A percentile compares a stretch with the other conserved stretches of the same genome.
phyloP scores from a whole-genome alignment of 2,797 vertebrate species.

The Lateolabrax maculatus region DNA sequence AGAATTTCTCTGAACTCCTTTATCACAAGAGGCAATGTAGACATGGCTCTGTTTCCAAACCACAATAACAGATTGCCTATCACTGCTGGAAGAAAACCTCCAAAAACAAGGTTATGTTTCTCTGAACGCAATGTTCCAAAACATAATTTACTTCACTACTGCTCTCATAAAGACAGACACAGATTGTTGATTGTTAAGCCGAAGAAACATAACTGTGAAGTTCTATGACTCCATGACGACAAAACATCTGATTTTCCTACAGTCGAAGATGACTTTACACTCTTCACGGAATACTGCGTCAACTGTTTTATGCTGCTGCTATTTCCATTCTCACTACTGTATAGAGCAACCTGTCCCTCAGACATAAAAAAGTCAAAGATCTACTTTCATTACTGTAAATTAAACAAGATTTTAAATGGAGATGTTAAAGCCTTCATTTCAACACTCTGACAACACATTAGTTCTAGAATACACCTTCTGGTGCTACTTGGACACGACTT shows the following conservation, averaged over 20 bases:
- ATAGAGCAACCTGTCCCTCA: conserved; percentile 7
- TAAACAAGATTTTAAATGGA: conserved; percentile 18
- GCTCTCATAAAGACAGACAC: conserved; percentile 40
- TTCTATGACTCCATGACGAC: conserved; percentile 12
- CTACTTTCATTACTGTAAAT: conserved; percentile 20
- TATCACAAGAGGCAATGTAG: conserved; percentile 49
- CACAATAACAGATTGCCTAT: conserved; percentile 71
- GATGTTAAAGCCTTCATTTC: not conserved
- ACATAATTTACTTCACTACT: conserved; percentile 54
- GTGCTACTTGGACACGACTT: too few relatives aligned
- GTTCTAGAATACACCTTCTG: too few relatives aligned
- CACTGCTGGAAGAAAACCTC: conserved; percentile 15
- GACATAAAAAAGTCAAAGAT: conserved; percentile 18
- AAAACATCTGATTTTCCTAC: conserved; percentile 28
- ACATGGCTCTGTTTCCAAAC: conserved; percentile 63
- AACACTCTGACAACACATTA: not conserved
- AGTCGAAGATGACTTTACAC: not conserved
- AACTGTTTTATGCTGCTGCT: conserved; percentile 6
- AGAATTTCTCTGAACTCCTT: conserved; percentile 51
- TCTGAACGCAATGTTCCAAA: conserved; percentile 71
- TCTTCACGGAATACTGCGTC: conserved; percentile 29
- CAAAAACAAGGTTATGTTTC: conserved; percentile 50
- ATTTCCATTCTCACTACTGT: conserved; percentile 8
- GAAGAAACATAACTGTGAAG: conserved; percentile 39
- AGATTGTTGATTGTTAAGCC: conserved; percentile 38